A percentile compares a stretch with the other conserved stretches of the same genome.
These are phyloP conservation scores for Drosophila lacteicornis DNA, from an alignment of 1,140 invertebrate genomes.

Conservation along the genomic window DNA sequence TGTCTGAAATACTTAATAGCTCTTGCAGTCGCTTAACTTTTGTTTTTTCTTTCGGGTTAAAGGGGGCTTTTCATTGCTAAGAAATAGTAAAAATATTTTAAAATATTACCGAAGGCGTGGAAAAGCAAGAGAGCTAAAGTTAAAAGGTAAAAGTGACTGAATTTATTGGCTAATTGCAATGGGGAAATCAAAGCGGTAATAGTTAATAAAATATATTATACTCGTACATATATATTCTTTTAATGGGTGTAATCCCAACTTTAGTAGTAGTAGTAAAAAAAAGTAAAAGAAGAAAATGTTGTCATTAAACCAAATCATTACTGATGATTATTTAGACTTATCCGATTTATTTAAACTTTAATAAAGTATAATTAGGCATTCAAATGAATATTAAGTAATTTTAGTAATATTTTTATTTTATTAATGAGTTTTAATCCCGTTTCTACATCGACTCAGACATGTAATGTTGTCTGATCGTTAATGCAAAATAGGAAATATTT, in stretches of 20 bases:
- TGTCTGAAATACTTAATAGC: slow-evolving; percentile 67
- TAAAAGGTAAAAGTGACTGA: not conserved
- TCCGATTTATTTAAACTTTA: no score
- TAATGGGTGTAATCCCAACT: not conserved
- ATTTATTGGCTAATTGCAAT: slow-evolving; percentile 1
- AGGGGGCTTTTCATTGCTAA: slow-evolving; percentile 14
- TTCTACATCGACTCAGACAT: not conserved
- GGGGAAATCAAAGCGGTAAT: not conserved
- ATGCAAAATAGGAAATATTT: slow-evolving; percentile 32
- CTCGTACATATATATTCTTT: not conserved
- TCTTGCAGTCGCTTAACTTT: slow-evolving; percentile 44
- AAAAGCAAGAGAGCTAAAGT: not conserved
- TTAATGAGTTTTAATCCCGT: not conserved
- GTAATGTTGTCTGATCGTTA: not conserved
- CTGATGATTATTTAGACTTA: not conserved
- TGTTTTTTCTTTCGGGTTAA: slow-evolving; percentile 24
- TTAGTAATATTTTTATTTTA: not conserved
- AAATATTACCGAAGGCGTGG: not conserved
- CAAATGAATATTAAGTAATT: not conserved
- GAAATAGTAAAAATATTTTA: slow-evolving; percentile 8
- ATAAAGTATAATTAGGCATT: no score
- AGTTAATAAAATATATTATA: not conserved
- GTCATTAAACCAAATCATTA: not conserved
- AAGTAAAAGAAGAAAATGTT: not conserved
- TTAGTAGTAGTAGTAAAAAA: no score